These are phyloP conservation scores for Acleris cristana DNA, from an alignment of 2,888 invertebrate genomes.

Conservation along the genomic window DNA sequence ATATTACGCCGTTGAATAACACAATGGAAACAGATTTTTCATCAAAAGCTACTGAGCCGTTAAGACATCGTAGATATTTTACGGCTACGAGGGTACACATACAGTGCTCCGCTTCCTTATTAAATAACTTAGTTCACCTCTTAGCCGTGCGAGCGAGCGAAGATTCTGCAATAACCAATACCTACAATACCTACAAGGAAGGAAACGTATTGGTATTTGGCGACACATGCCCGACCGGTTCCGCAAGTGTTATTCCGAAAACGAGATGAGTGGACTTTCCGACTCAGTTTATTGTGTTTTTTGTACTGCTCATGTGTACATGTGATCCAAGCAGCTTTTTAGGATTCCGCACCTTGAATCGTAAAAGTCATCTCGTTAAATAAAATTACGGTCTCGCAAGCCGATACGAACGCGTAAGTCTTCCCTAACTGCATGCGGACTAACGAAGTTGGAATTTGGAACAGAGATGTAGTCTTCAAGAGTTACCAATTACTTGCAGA, in stretches of 20 bases:
- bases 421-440: conserved; percentile 19
- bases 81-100: too few relatives aligned
- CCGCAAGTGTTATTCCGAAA: conserved; percentile 81
- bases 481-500: not conserved
- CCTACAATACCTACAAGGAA: conserved; percentile 61
- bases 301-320: conserved; percentile 41
- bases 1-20: conserved; percentile 26
- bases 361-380: conserved; percentile 28
- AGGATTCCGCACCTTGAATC: conserved; percentile 19
- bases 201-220: conserved; percentile 81
- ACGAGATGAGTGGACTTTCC: conserved; percentile 80
- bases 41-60: conserved; percentile 30
- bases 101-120: too few relatives aligned
- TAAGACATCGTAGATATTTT: conserved; percentile 31
- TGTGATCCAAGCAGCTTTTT: conserved; percentile 32
- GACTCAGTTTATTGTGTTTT: conserved; percentile 58
- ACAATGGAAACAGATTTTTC: conserved; percentile 23
- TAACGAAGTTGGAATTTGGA: conserved; percentile 27
- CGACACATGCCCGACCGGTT: conserved; percentile 72
- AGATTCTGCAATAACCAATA: conserved; percentile 12
- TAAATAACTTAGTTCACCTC: too few relatives aligned
- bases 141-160: too few relatives aligned
- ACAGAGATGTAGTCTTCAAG: conserved; percentile 18
- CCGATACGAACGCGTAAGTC: conserved; percentile 25
- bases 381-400: conserved; percentile 24